Evolutionary conservation across 2,888 invertebrate genomes (phyloP).

Genomic region (Toxonevra muliebris): DNA sequence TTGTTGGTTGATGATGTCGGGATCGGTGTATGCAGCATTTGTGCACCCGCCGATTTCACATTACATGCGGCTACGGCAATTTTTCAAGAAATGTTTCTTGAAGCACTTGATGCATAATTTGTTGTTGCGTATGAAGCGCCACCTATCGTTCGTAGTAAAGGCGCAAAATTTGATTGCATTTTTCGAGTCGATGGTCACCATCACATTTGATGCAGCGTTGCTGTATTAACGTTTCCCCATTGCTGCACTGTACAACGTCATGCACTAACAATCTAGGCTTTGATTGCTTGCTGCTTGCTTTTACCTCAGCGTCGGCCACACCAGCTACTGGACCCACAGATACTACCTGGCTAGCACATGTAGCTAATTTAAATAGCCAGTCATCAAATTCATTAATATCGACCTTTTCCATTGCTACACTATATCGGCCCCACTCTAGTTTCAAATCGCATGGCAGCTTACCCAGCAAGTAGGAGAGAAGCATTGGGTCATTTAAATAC

Average conservation of each 20-base stretch:
- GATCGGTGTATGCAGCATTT: too few relatives aligned
- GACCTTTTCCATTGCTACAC: background rate
- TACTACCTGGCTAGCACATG: conserved; percentile 5
- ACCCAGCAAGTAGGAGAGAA: conserved; percentile 25
- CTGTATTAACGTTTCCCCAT: background rate
- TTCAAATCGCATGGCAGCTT: conserved; percentile 5
- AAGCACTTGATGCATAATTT: conserved; percentile 1
- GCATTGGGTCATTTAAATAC: conserved; percentile 25
- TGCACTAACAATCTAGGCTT: background rate
- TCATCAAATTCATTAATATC: background rate
- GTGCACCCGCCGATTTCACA: conserved; percentile 27
- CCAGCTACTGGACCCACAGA: too few relatives aligned
- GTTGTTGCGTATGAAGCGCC: conserved; percentile 2
- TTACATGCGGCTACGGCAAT: background rate
- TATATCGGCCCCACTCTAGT: conserved; percentile 21
- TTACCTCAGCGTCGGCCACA: background rate
- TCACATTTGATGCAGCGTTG: background rate
- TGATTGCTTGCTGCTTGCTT: background rate
- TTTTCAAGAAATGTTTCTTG: background rate
- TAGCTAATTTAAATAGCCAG: background rate
- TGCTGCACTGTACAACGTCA: background rate
- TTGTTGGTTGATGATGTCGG: too few relatives aligned
- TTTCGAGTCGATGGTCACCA: background rate
- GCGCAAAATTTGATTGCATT: background rate
- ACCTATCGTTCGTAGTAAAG: background rate